Conservation (phyloP, 2,797 vertebrate species). For the Merluccius polli region DNA sequence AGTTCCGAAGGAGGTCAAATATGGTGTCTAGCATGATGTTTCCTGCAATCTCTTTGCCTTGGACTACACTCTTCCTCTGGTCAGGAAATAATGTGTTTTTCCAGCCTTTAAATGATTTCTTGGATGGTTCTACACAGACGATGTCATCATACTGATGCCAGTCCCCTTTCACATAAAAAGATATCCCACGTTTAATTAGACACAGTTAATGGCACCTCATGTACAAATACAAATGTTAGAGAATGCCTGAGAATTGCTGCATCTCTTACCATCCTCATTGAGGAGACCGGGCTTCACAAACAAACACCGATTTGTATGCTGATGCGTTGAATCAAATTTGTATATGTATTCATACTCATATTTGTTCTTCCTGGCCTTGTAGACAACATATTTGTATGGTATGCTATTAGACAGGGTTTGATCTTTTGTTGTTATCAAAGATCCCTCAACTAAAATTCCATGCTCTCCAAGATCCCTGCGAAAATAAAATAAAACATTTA, state of each 20-base stretch:
- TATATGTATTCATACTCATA: slow-evolving; percentile 80
- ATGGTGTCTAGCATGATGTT: slow-evolving; percentile 77
- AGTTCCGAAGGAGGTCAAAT: slow-evolving; percentile 77
- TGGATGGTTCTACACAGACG: slow-evolving; percentile 64
- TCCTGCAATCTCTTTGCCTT: slow-evolving; percentile 76
- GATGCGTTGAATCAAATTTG: slow-evolving; percentile 39
- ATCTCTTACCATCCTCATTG: slow-evolving; percentile 57
- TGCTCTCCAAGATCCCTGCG: slow-evolving; percentile 67
- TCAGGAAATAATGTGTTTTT: fast-evolving
- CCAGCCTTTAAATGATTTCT: fast-evolving
- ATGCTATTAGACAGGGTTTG: slow-evolving; percentile 42
- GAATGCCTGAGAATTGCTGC: fast-evolving
- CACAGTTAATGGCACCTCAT: background rate
- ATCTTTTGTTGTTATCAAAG: slow-evolving; percentile 34
- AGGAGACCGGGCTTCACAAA: slow-evolving; percentile 39
- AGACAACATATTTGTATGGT: slow-evolving; percentile 86
- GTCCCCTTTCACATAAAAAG: slow-evolving; percentile 61
- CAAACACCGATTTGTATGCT: slow-evolving; percentile 75
- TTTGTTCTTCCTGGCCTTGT: fast-evolving
- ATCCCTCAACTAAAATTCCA: slow-evolving; percentile 80
- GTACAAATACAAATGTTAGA: background rate
- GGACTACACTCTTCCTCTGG: slow-evolving; percentile 40
- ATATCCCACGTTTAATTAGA: background rate
- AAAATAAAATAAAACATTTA: background rate
- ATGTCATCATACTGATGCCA: slow-evolving; percentile 98